Percentiles rank a stretch among this genome's conserved stretches.
phyloP scores from a whole-genome alignment of 2,113 vertebrate genomes.

The Strix aluco region DNA sequence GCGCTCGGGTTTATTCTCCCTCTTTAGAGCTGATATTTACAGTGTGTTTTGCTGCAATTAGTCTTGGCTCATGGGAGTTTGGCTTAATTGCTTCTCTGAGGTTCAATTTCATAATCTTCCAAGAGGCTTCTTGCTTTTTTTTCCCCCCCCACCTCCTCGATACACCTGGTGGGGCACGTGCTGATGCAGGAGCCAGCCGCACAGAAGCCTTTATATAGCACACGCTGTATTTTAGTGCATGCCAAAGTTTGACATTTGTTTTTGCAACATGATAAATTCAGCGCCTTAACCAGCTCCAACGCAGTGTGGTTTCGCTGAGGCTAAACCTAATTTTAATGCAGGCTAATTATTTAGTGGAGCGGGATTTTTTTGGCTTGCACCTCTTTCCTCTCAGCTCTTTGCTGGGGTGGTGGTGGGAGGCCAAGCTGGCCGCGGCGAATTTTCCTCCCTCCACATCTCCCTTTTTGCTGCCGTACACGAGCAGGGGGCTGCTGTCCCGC shows the following conservation, averaged over 20 bases:
- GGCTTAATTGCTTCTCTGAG: neutral
- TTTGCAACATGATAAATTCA: neutral
- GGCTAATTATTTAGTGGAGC: neutral
- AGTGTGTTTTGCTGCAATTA: neutral
- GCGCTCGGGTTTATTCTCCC: neutral
- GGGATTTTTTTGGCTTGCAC: neutral
- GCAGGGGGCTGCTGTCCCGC: neutral
- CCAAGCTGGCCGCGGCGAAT: neutral
- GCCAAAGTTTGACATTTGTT: neutral
- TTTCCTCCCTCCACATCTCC: neutral
- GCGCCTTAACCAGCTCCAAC: neutral
- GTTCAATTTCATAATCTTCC: neutral
- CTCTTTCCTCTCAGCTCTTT: neutral
- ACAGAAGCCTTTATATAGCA: neutral
- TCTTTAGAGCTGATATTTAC: neutral
- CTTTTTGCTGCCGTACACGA: neutral
- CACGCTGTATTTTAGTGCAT: neutral
- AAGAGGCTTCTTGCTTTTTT: neutral
- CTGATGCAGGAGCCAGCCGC: neutral
- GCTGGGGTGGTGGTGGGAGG: neutral
- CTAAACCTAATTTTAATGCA: neutral
- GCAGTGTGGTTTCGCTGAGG: neutral
- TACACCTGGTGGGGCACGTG: neutral
- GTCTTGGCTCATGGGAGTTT: neutral
- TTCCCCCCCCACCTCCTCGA: fast-evolving